Evolutionary conservation across 2,888 invertebrate genomes (phyloP).

Genomic region (Eudemis profundana): DNA sequence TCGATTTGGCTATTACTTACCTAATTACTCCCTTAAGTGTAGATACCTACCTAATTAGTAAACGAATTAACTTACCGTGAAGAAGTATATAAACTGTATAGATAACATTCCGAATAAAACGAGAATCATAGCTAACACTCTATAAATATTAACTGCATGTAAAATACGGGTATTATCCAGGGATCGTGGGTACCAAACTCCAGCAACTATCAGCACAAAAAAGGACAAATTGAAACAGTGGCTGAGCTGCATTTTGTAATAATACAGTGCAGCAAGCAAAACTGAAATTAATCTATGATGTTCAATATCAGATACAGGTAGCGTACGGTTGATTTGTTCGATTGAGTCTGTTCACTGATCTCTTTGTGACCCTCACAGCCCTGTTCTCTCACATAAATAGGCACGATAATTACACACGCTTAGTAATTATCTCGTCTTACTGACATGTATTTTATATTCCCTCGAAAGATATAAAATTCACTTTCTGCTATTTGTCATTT

Average conservation of each 20-base stretch:
- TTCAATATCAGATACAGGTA: not conserved
- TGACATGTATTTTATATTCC: conserved; percentile 19
- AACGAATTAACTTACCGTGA: conserved; percentile 25
- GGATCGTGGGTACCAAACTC: conserved; percentile 32
- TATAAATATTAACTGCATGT: conserved; percentile 27
- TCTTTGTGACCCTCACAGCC: conserved; percentile 5
- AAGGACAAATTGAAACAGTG: conserved; percentile 32
- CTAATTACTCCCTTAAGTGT: not conserved
- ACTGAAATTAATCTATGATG: not conserved
- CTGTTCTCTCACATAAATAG: conserved; percentile 3
- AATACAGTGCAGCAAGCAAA: not conserved
- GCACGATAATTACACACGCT: conserved; percentile 7
- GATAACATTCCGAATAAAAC: conserved; percentile 32
- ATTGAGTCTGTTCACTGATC: conserved; percentile 15
- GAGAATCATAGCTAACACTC: conserved; percentile 22
- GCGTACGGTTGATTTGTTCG: not conserved
- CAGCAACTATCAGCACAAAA: conserved; percentile 23
- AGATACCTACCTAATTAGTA: not conserved
- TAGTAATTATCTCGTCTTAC: conserved; percentile 19
- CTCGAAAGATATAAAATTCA: conserved; percentile 28
- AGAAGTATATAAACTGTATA: conserved; percentile 35
- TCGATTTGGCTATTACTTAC: not conserved
- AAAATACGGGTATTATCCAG: conserved; percentile 27
- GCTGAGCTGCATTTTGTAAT: conserved; percentile 28
- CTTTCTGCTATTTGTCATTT: conserved; percentile 31